Evolutionary conservation across 2,113 vertebrate genomes (phyloP), one percentile per base, ranked within the genome.

Genomic region (Lepus europaeus): DNA sequence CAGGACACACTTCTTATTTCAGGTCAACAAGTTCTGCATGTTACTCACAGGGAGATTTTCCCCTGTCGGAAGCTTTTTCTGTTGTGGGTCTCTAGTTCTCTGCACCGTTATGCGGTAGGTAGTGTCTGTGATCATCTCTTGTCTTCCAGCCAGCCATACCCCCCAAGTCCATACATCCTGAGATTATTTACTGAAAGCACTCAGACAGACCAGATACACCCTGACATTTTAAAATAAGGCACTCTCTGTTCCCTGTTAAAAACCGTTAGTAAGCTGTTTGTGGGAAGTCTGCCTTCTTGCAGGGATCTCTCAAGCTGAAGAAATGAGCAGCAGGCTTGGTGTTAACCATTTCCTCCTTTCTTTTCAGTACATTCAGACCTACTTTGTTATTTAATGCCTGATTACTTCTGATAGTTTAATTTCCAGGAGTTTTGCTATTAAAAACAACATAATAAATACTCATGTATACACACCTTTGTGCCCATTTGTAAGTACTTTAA

Each of bases 101-200:
- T 89, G 66, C 16, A 77, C 45, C 6, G 39, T 92, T 92, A 79
- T 10, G 63, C 63, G 76, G 33, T 49, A 73, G 76, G 74, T 93
- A 92, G 68, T 92, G 39, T 59, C 77, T 73, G 16, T 80, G 68
- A 76, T 63, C 96, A 5, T 72, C 31, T 96, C 63, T 79, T 36
- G 53, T 96, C 66, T 92, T 73, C 82, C 19, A 82, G 53, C 23
- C 29, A 80, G 33, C 36, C n/a, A 51, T 85, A 82, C 19, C 45
- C n/a, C 14, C 29, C 66, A 70, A 89, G 51, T 80, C 56, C 13
- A 22, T 84, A 51, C 53, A 68, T 79, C 89, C 51, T 84, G 29
- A 70, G 66, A 84, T 85, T 88, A 39, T 92, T 78, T 95, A 80
- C 72, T 39, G 90, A 87, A 91, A 68, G 73, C 78, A 80, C 29